These are phyloP conservation scores for Idaea aversata DNA, from an alignment of 2,888 invertebrate species.

Conservation along the genomic window DNA sequence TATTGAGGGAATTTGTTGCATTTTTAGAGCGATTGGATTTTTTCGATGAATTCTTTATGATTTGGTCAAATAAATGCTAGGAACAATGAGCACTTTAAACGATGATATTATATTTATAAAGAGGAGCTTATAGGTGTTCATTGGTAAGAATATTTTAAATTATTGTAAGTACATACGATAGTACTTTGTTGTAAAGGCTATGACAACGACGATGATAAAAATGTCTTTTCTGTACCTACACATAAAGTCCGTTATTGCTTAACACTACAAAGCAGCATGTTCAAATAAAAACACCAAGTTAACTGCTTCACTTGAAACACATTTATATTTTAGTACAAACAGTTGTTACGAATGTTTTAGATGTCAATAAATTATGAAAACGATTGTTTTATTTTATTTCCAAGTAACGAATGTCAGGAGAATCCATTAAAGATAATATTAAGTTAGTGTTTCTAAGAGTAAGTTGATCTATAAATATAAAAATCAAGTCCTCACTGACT, in stretches of 20 bases:
- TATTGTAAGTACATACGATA: constrained; percentile 29
- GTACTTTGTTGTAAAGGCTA: constrained; percentile 43
- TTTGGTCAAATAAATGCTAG: constrained; percentile 28
- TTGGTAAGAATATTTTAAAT: constrained; percentile 28
- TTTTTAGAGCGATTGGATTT: constrained; percentile 55
- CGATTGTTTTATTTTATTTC: constrained; percentile 41
- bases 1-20: constrained; percentile 57
- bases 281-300: constrained; percentile 59
- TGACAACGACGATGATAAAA: constrained; percentile 47
- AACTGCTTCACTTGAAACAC: constrained; percentile 75
- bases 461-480: neutral
- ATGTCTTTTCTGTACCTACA: constrained; percentile 50
- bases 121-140: constrained; percentile 63
- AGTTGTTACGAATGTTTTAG: constrained; percentile 77
- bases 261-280: constrained; percentile 61
- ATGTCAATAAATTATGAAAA: constrained; percentile 75
- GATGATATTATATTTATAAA: constrained; percentile 31
- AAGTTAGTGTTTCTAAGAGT: neutral
- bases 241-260: constrained; percentile 61
- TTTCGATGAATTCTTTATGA: constrained; percentile 27
- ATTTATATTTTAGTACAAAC: constrained; percentile 79
- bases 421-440: neutral
- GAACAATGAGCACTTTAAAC: constrained; percentile 29
- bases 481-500: too few relatives aligned
- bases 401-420: neutral